A percentile compares a stretch with the other conserved stretches of the same genome.
phyloP scores from a whole-genome alignment of 2,113 vertebrate genomes.

The Hydropotes inermis region DNA sequence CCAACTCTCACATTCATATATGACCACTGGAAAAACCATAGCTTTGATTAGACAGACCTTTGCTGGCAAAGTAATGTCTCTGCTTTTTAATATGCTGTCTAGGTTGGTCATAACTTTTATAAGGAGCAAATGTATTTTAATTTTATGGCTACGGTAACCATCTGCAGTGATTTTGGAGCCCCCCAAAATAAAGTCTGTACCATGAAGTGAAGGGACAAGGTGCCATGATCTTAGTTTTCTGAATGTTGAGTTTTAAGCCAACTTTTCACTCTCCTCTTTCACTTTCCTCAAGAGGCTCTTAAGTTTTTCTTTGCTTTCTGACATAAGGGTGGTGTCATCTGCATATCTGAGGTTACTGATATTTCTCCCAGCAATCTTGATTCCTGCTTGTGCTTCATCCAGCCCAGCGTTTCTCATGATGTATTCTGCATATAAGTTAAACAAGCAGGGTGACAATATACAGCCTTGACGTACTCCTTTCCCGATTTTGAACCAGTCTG shows the following conservation, averaged over 20 bases:
- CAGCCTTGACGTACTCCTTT: not conserved
- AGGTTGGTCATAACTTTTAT: not conserved
- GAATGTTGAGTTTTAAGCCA: not conserved
- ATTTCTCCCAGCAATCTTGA: not conserved
- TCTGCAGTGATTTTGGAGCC: not conserved
- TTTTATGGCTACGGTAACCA: not conserved
- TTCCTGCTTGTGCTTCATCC: not conserved
- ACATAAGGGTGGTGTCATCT: not conserved
- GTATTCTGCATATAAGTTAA: not conserved
- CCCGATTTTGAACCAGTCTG: not conserved
- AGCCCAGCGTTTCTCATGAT: not conserved
- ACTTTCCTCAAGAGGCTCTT: not conserved
- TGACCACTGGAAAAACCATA: not conserved
- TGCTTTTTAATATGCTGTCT: not conserved
- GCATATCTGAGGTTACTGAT: not conserved
- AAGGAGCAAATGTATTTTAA: not conserved
- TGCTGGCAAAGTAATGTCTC: not conserved
- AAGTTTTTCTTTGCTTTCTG: not conserved
- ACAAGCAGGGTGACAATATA: not conserved
- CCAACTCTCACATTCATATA: not conserved
- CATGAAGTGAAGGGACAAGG: rapidly evolving
- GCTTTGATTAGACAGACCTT: not conserved
- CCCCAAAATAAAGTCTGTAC: not conserved
- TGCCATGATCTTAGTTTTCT: not conserved
- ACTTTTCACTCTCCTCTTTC: not conserved